Evolutionary conservation across 2,113 vertebrate genomes (phyloP).

Genomic region (Embiotoca jacksoni): DNA sequence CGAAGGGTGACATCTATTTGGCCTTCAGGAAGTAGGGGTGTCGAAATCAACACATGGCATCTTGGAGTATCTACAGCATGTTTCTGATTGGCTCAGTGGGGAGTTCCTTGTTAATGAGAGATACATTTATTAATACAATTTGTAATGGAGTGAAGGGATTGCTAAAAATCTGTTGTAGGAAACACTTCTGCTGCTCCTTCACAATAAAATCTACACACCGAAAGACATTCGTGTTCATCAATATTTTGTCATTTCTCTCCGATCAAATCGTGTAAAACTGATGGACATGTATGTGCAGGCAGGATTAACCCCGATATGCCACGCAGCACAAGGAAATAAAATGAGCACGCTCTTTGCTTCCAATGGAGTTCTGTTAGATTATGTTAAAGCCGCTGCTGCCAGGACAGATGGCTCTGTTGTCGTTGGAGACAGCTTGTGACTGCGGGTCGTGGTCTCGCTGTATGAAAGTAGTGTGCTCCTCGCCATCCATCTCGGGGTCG

Average conservation of each 20-base stretch:
- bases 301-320: neutral
- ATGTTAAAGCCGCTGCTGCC: slow-evolving; percentile 16
- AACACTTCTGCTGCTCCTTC: neutral
- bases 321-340: neutral
- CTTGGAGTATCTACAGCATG: too few relatives aligned
- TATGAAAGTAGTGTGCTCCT: slow-evolving; percentile 12
- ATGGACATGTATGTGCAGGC: neutral
- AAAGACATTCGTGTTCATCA: slow-evolving; percentile 2
- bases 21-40: neutral
- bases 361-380: neutral
- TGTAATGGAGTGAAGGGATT: neutral
- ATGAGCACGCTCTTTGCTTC: neutral
- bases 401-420: slow-evolving; percentile 3
- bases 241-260: neutral
- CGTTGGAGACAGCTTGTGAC: slow-evolving; percentile 34
- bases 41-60: neutral
- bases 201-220: neutral
- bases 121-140: too few relatives aligned
- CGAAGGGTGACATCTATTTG: neutral
- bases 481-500: slow-evolving; percentile 21
- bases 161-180: neutral
- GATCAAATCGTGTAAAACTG: neutral
- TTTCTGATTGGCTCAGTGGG: too few relatives aligned
- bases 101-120: too few relatives aligned
- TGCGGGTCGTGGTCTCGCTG: slow-evolving; percentile 18